These are phyloP conservation scores for Sebastes fasciatus DNA, from an alignment of 2,113 vertebrate genomes.

Conservation along the genomic window DNA sequence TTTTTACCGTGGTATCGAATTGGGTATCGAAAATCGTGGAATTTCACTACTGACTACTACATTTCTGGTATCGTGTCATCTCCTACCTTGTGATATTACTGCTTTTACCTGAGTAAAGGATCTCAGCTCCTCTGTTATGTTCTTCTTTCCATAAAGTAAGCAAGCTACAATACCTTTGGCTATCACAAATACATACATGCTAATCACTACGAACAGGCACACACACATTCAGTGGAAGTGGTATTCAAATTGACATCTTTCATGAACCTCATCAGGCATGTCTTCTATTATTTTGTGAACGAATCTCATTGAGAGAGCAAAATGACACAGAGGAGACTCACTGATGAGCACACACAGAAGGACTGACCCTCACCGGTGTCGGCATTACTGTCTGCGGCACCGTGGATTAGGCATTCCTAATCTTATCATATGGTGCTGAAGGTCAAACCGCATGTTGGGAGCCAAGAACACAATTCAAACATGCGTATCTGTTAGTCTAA, in stretches of 20 bases:
- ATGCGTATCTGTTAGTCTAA: background rate
- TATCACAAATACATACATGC: background rate
- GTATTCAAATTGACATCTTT: background rate
- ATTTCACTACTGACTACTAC: no score
- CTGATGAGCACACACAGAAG: no score
- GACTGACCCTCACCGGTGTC: background rate
- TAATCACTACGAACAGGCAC: background rate
- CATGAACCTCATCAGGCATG: background rate
- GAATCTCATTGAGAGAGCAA: background rate
- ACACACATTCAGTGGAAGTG: no score
- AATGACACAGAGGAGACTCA: background rate
- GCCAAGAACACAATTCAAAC: conserved; percentile 3
- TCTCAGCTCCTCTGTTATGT: background rate
- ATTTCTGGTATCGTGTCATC: no score
- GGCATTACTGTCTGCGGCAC: conserved; percentile 15
- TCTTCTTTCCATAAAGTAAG: background rate
- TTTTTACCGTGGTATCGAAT: no score
- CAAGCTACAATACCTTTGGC: background rate
- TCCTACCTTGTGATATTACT: no score
- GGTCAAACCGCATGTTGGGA: background rate
- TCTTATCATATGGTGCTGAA: background rate
- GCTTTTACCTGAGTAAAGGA: background rate
- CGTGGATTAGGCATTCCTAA: background rate
- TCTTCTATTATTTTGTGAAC: conserved; percentile 31
- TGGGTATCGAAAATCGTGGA: no score